Conservation (phyloP, 2,797 vertebrate species). For the Cossypha polioptera region DNA sequence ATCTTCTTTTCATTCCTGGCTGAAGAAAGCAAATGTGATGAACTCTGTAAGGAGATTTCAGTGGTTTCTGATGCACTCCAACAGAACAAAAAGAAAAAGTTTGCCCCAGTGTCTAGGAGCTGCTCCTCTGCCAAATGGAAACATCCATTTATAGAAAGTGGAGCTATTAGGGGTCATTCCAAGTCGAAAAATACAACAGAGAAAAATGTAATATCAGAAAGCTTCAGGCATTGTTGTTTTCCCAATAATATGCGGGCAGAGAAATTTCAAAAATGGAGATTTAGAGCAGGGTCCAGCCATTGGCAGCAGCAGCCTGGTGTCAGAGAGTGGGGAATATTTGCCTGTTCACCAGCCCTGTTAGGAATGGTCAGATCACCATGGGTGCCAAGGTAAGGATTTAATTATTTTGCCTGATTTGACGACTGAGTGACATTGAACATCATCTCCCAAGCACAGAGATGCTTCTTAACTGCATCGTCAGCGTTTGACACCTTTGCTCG, state of each 20-base stretch:
- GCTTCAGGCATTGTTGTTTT: not conserved
- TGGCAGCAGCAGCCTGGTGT: not conserved
- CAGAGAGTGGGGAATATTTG: not conserved
- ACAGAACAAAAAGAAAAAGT: not conserved
- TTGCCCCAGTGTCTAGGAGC: not conserved
- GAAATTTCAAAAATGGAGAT: not conserved
- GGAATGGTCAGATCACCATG: not conserved
- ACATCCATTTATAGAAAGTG: not conserved
- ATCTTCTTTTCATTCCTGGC: not conserved
- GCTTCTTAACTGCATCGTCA: not conserved
- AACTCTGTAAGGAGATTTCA: not conserved
- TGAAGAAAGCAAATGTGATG: not conserved
- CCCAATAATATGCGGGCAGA: not conserved
- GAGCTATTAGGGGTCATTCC: conserved; percentile 8
- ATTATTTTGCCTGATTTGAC: not conserved
- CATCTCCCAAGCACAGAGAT: not conserved
- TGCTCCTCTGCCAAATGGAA: conserved; percentile 1
- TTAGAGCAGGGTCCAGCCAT: not conserved
- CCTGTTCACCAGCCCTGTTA: not conserved
- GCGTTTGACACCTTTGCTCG: not conserved
- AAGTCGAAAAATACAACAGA: not conserved
- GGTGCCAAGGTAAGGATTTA: not conserved
- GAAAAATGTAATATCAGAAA: not conserved
- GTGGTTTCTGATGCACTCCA: not conserved
- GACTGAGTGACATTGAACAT: not conserved